Evolutionary conservation across 2,888 invertebrate genomes (phyloP).

Genomic region (Dynastes tityus): DNA sequence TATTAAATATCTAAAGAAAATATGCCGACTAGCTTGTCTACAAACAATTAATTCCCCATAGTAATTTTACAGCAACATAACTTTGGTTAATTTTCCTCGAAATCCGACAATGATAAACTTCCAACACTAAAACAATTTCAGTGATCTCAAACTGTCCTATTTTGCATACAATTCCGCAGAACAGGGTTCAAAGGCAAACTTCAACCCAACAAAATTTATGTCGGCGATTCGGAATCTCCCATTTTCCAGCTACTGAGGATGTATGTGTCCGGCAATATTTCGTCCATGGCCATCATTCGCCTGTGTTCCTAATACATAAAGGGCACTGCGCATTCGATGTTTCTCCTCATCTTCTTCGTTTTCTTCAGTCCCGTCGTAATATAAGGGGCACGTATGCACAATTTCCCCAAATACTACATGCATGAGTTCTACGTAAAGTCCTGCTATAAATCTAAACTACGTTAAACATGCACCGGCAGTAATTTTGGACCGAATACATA

Average conservation of each 20-base stretch:
- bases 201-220: too few relatives aligned
- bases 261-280: conserved; percentile 46
- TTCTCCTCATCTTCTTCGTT: conserved; percentile 7
- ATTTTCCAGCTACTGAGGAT: conserved; percentile 49
- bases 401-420: neutral
- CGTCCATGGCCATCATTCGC: neutral
- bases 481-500: conserved; percentile 12
- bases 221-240: conserved; percentile 20
- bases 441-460: conserved; percentile 45
- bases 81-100: too few relatives aligned
- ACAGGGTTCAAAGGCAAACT: neutral
- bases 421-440: neutral
- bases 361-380: neutral
- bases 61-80: too few relatives aligned
- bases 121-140: conserved; percentile 3
- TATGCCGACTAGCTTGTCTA: too few relatives aligned
- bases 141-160: neutral
- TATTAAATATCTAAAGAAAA: too few relatives aligned
- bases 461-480: conserved; percentile 40
- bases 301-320: too few relatives aligned
- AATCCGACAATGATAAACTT: neutral
- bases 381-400: too few relatives aligned
- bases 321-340: neutral
- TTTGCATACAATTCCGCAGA: neutral
- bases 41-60: too few relatives aligned